Conservation (phyloP, 2,797 vertebrate species). For the Sandelia bainsii region DNA sequence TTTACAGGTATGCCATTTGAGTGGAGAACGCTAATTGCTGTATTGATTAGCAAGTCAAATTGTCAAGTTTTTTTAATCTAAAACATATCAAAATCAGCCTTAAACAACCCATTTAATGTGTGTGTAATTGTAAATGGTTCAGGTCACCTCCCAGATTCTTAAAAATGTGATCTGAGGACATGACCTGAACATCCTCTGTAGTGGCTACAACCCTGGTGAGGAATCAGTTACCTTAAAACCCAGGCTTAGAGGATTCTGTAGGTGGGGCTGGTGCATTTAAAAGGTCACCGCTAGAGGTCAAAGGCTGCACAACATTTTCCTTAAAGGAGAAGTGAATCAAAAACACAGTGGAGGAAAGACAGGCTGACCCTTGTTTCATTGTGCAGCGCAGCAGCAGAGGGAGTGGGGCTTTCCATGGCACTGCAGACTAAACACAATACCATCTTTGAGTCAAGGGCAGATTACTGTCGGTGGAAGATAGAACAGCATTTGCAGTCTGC, state of each 20-base stretch:
- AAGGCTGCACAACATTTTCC: slow-evolving; percentile 82
- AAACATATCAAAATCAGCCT: not conserved
- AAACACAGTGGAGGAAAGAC: slow-evolving; percentile 72
- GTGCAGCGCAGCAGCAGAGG: slow-evolving; percentile 58
- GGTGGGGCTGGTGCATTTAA: slow-evolving; percentile 54
- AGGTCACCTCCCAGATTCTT: not conserved
- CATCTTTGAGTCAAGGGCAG: slow-evolving; percentile 75
- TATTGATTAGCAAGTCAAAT: no score
- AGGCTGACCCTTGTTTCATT: slow-evolving; percentile 79
- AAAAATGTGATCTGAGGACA: slow-evolving; percentile 8
- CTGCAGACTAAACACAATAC: slow-evolving; percentile 71
- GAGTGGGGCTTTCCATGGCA: slow-evolving; percentile 65
- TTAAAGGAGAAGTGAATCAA: slow-evolving; percentile 70
- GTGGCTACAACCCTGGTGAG: slow-evolving; percentile 1
- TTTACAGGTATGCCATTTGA: not conserved
- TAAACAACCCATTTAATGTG: not conserved
- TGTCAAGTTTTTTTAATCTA: not conserved
- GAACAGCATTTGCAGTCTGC: slow-evolving; percentile 47
- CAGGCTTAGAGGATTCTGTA: slow-evolving; percentile 30
- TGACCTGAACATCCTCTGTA: slow-evolving; percentile 17
- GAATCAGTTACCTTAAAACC: slow-evolving; percentile 48
- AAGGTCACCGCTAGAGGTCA: slow-evolving; percentile 70
- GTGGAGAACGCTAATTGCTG: not conserved
- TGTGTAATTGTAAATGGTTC: not conserved
- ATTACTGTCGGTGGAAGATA: slow-evolving; percentile 53